Percentiles rank a stretch among this genome's conserved stretches.
Evolutionary conservation across 2,113 vertebrate genomes (phyloP).

Genomic region (Halichoerus grypus): DNA sequence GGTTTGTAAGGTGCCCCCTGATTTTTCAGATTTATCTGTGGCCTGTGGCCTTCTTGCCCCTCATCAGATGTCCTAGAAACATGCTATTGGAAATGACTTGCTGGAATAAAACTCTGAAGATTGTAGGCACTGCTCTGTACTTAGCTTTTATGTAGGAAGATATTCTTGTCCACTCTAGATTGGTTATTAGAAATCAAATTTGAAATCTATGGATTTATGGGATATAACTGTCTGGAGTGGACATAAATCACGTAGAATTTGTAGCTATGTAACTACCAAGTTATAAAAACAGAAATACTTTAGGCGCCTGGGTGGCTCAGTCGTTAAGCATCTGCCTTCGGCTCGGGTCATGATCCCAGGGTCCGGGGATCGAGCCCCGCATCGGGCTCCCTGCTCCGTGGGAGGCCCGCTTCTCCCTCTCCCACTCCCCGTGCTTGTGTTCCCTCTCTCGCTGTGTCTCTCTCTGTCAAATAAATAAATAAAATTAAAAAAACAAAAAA

Average conservation of each 20-base stretch:
- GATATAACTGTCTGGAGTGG: background rate
- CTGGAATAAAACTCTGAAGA: background rate
- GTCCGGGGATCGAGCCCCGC: too few relatives aligned
- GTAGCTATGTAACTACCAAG: background rate
- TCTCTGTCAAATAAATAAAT: too few relatives aligned
- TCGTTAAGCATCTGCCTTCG: too few relatives aligned
- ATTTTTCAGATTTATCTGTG: accelerated
- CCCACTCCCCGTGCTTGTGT: too few relatives aligned
- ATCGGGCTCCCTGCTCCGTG: too few relatives aligned
- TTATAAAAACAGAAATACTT: background rate
- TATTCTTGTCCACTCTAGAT: background rate
- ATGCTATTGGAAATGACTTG: accelerated
- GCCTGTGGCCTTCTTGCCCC: background rate
- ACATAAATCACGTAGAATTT: background rate
- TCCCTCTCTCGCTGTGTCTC: too few relatives aligned
- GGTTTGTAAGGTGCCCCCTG: background rate
- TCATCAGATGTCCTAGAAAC: background rate
- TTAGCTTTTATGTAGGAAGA: background rate
- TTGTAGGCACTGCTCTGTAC: background rate
- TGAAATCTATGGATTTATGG: background rate
- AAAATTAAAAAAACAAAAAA: too few relatives aligned
- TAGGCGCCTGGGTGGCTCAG: too few relatives aligned
- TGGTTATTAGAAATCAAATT: background rate
- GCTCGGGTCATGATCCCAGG: too few relatives aligned
- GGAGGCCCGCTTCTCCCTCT: too few relatives aligned